These are phyloP conservation scores for Chloromyia formosa DNA, from an alignment of 2,888 invertebrate species.

Conservation along the genomic window DNA sequence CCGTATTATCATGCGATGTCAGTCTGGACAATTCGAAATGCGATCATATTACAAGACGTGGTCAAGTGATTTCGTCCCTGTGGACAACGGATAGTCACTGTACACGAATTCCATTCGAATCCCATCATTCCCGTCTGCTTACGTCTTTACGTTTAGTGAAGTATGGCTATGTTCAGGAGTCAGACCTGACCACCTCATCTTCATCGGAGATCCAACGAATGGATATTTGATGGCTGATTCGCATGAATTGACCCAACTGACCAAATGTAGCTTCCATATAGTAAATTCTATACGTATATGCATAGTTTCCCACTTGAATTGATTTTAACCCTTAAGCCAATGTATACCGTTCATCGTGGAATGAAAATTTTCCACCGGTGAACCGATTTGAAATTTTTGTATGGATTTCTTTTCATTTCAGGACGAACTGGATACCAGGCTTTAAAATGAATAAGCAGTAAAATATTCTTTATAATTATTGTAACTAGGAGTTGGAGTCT, in stretches of 20 bases:
- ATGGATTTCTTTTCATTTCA: too few relatives aligned
- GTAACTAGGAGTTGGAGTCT: too few relatives aligned
- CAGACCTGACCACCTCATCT: not conserved
- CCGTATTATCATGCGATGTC: slow-evolving; percentile 16
- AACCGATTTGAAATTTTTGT: too few relatives aligned
- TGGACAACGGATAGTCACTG: not conserved
- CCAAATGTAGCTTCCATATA: not conserved
- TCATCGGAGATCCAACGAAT: not conserved
- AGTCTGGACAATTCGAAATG: slow-evolving; percentile 35
- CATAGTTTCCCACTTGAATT: too few relatives aligned
- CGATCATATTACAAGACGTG: slow-evolving; percentile 40
- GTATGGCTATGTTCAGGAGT: not conserved
- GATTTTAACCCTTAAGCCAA: too few relatives aligned
- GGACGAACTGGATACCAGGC: too few relatives aligned
- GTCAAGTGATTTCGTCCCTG: slow-evolving; percentile 38
- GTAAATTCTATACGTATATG: too few relatives aligned
- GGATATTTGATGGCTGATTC: slow-evolving; percentile 33
- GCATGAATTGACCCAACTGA: slow-evolving; percentile 36
- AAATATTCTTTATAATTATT: too few relatives aligned
- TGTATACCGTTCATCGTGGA: too few relatives aligned
- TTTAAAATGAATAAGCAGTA: too few relatives aligned
- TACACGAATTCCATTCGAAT: slow-evolving; percentile 21
- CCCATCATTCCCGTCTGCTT: not conserved
- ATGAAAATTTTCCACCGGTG: too few relatives aligned
- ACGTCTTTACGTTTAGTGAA: too few relatives aligned